Conservation (phyloP, 2,888 invertebrate species). For the Pterostichus niger region DNA sequence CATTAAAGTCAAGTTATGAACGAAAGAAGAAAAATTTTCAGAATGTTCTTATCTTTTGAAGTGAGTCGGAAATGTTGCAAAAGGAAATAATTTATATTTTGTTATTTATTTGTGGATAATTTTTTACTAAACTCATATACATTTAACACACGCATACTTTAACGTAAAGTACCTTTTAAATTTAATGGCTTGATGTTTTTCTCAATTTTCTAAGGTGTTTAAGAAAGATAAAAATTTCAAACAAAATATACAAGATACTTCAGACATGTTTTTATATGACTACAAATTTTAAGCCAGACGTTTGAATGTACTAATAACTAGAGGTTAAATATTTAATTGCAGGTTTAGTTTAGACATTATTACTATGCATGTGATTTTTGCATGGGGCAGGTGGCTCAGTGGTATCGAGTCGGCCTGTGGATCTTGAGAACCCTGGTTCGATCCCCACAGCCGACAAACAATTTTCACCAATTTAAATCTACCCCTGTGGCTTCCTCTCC, state of each 20-base stretch:
- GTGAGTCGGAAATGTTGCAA: conserved; percentile 19
- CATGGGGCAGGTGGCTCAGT: no score
- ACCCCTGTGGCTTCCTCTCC: no score
- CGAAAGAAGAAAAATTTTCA: conserved; percentile 21
- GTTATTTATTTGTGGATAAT: conserved; percentile 20
- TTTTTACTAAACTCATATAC: conserved; percentile 4
- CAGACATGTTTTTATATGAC: not conserved
- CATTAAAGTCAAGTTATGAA: conserved; percentile 34
- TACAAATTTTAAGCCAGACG: not conserved
- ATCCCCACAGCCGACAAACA: no score
- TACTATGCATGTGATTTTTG: no score
- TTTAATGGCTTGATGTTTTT: not conserved
- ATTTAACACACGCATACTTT: not conserved
- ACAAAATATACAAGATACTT: not conserved
- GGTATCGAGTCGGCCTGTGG: no score
- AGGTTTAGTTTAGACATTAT: no score
- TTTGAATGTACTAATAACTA: no score
- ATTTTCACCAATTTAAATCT: no score
- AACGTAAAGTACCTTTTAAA: not conserved
- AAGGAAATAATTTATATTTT: conserved; percentile 25
- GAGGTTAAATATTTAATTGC: no score
- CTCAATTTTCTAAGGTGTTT: conserved; percentile 20
- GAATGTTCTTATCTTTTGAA: conserved; percentile 41
- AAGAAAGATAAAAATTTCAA: conserved; percentile 28
- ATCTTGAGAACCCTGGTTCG: no score